phyloP scores from a whole-genome alignment of 2,888 invertebrate species.

The Noctuana brunneofusca region DNA sequence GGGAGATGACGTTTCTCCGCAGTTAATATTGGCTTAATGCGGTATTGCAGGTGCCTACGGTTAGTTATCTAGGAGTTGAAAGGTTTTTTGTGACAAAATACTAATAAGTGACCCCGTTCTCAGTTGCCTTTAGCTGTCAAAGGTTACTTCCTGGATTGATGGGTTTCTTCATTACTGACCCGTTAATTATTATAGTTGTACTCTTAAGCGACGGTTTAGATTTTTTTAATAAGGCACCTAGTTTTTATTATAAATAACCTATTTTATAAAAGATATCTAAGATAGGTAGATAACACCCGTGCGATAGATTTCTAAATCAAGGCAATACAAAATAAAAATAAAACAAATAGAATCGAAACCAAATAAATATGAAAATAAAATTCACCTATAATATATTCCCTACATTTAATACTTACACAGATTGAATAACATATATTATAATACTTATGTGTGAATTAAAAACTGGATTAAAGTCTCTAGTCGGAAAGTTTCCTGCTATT shows the following conservation, averaged over 20 bases:
- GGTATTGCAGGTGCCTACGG: slow-evolving; percentile 56
- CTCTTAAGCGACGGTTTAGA: neutral
- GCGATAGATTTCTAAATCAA: too few relatives aligned
- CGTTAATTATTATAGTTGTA: slow-evolving; percentile 11
- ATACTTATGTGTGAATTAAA: too few relatives aligned
- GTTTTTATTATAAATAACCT: too few relatives aligned
- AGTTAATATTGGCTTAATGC: slow-evolving; percentile 55
- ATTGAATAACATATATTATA: too few relatives aligned
- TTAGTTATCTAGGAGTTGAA: slow-evolving; percentile 56
- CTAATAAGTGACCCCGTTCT: slow-evolving; percentile 41
- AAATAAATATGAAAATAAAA: too few relatives aligned
- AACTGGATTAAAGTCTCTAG: neutral
- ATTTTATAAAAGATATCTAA: too few relatives aligned
- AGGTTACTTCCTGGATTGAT: slow-evolving; percentile 26
- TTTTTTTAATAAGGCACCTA: too few relatives aligned
- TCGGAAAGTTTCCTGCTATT: too few relatives aligned
- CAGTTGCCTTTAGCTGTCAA: slow-evolving; percentile 25
- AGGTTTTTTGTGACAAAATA: slow-evolving; percentile 50
- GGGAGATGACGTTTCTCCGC: slow-evolving; percentile 61
- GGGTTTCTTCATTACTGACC: slow-evolving; percentile 8
- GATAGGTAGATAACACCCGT: too few relatives aligned
- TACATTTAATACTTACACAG: too few relatives aligned
- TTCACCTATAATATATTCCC: too few relatives aligned
- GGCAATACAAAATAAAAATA: too few relatives aligned
- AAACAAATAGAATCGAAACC: neutral